Conservation (phyloP, 2,113 vertebrate genomes). For the Tenebrosternarchus preto region DNA sequence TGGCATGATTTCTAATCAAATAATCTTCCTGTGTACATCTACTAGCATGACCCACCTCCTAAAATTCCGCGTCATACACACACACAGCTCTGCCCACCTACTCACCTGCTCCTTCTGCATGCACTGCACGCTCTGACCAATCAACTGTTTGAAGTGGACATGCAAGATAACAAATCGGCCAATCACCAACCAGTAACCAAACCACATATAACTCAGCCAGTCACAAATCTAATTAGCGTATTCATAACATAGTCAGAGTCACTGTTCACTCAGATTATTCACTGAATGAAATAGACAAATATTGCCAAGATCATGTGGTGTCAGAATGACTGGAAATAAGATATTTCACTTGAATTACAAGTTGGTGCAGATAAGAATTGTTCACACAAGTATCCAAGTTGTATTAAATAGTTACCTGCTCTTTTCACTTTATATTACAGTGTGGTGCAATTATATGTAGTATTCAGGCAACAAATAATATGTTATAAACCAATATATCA, state of each 20-base stretch:
- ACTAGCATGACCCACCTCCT: conserved; percentile 99
- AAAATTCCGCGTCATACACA: conserved; percentile 86
- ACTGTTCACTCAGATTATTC: conserved; percentile 6
- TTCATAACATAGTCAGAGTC: conserved; percentile 10
- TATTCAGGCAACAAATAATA: no score
- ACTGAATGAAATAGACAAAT: conserved; percentile 12
- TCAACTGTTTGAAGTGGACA: conserved; percentile 81
- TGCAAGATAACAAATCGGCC: conserved; percentile 65
- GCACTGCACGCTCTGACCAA: conserved; percentile 82
- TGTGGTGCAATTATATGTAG: no score
- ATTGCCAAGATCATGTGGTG: conserved; percentile 1
- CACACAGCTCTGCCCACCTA: conserved; percentile 60
- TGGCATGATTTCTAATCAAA: conserved; percentile 99
- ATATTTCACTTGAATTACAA: neutral
- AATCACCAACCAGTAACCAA: conserved; percentile 30
- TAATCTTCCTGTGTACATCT: conserved; percentile 99
- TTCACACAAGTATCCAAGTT: neutral
- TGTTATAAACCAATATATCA: no score
- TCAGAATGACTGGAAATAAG: conserved; percentile 2
- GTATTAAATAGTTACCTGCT: neutral
- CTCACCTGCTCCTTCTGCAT: conserved; percentile 77
- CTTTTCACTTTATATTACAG: no score
- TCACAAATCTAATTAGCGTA: conserved; percentile 1
- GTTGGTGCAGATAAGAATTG: neutral
- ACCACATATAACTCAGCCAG: conserved; percentile 25